Percentiles rank a stretch among this genome's conserved stretches.
Evolutionary conservation across 2,797 vertebrate genomes (phyloP).

Genomic region (Megaceryle alcyon): DNA sequence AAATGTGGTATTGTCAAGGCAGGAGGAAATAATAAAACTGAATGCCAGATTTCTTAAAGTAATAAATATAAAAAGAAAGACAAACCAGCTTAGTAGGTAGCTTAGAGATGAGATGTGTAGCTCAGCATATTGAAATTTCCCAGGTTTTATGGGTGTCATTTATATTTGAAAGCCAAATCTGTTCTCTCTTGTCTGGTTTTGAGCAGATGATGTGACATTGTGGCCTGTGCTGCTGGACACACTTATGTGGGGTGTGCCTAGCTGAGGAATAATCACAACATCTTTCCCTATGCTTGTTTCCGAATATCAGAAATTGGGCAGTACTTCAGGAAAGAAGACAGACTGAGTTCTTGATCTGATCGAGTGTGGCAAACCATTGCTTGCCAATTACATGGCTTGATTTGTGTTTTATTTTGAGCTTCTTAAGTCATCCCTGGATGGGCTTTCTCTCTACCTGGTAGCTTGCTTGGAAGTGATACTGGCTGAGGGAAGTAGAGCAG

Average conservation of each 20-base stretch:
- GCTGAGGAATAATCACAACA: not conserved
- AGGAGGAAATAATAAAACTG: not conserved
- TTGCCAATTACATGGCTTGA: not conserved
- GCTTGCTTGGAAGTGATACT: not conserved
- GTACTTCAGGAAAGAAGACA: not conserved
- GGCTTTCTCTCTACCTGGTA: not conserved
- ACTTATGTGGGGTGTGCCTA: not conserved
- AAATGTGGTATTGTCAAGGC: not conserved
- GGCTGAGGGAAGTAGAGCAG: not conserved
- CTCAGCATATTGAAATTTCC: not conserved
- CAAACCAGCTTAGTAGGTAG: not conserved
- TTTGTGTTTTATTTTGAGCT: not conserved
- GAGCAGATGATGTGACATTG: not conserved
- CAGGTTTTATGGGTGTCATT: not conserved
- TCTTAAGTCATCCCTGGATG: not conserved
- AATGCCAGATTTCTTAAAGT: not conserved
- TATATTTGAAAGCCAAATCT: not conserved
- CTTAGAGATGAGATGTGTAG: not conserved
- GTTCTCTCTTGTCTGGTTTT: not conserved
- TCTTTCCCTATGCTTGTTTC: not conserved
- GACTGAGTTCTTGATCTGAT: not conserved
- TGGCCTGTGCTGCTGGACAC: not conserved
- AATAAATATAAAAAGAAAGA: not conserved
- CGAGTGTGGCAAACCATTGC: not conserved
- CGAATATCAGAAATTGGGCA: not conserved